Evolutionary conservation across 2,113 vertebrate species (phyloP), one percentile per base, ranked within the genome.

Genomic region (Gasterosteus nipponicus): DNA sequence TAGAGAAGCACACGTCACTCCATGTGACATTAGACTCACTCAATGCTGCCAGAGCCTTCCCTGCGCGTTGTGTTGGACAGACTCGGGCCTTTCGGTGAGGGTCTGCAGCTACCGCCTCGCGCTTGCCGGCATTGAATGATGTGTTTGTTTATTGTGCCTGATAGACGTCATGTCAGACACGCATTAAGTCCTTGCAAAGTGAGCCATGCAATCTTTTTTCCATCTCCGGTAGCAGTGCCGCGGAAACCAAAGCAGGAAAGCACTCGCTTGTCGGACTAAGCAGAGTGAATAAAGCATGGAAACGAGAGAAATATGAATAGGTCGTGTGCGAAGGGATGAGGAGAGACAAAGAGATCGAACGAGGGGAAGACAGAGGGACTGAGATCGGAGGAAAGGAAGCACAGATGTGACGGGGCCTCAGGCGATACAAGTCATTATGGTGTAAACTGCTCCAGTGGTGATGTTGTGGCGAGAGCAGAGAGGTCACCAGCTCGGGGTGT

Each of bases 341-440:
- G 31, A 75, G 63, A 82, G 68, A 77, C 73, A 82, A 80, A 85
- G 77, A 82, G 46, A 74, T 29, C 69, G 68, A 42, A 69, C 67
- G 72, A 70, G 60, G 46, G 65, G 80, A 75, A 78, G 81, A 82
- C 79, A 82, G 86, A 86, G 90, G 89, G 89, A 91, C 89, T 90
- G 89, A 82, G 86, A 77, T 92, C 22, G 82, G 87, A 90, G 81
- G 87, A 90, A 90, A 92, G 77, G 83, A 86, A 71, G 73, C 91
- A 90, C 92, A 94, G 92, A 94, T 92, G 93, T 91, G 91, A 75
- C 38, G 75, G 81, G 90, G 92, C 94, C 93, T 89, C 84, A 61
- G 93, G 94, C 94, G 56, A 89, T 90, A 92, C 89, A 89, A 94
- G 92, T 93, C 93, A 94, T 93, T 94, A 95, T 81, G 89, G 91